Evolutionary conservation across 2,113 vertebrate species (phyloP).

Genomic region (Poeciliopsis retropinna): DNA sequence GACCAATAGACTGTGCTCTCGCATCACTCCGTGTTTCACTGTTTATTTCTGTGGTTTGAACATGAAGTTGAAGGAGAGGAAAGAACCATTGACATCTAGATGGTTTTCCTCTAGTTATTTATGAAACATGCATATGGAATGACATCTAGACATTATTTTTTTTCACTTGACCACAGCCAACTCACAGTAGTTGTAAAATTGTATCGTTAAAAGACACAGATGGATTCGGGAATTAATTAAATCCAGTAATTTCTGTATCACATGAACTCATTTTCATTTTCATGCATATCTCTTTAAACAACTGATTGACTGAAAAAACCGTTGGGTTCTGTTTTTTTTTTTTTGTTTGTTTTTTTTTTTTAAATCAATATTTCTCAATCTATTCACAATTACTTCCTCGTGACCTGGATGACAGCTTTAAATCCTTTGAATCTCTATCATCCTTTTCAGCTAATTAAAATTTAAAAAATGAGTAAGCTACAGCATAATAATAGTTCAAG

Average conservation of each 20-base stretch:
- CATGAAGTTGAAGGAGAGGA: conserved; percentile 43
- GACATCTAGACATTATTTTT: conserved; percentile 32
- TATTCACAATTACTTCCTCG: conserved; percentile 25
- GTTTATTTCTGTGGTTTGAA: conserved; percentile 35
- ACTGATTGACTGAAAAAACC: conserved; percentile 40
- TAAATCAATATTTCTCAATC: conserved; percentile 11
- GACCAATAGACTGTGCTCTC: conserved; percentile 67
- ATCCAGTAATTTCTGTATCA: neutral
- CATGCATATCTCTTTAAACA: conserved; percentile 2
- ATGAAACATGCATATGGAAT: conserved; percentile 16
- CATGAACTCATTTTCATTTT: conserved; percentile 14
- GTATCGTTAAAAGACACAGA: conserved; percentile 3
- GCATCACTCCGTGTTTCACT: neutral
- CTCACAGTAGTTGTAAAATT: neutral
- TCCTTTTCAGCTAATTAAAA: conserved; percentile 61
- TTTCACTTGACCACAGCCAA: neutral
- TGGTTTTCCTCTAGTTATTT: neutral
- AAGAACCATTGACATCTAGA: conserved; percentile 22
- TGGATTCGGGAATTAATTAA: conserved; percentile 26
- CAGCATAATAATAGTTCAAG: conserved; percentile 59
- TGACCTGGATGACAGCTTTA: conserved; percentile 25
- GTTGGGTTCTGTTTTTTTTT: conserved; percentile 5
- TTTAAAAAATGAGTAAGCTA: conserved; percentile 42
- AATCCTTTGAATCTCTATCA: conserved; percentile 46
- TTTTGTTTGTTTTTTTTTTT: conserved; percentile 4